Evolutionary conservation across 2,113 vertebrate genomes (phyloP).

Genomic region (Leptosomus discolor): DNA sequence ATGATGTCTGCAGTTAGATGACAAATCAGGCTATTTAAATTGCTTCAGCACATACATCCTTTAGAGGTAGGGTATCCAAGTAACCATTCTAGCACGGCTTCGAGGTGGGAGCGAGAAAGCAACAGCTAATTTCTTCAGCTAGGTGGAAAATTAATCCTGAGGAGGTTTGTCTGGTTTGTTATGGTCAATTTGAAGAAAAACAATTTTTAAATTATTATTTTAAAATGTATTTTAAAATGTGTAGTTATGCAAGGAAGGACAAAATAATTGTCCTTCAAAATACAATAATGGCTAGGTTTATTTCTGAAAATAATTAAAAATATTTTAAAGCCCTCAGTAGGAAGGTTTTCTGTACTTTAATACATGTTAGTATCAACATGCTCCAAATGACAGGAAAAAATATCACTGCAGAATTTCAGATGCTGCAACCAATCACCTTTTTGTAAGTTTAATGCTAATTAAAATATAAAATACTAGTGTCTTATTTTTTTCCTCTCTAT

Average conservation of each 20-base stretch:
- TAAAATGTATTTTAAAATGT: background rate
- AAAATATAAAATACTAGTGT: background rate
- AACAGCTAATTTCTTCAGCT: slow-evolving; percentile 18
- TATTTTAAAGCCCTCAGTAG: background rate
- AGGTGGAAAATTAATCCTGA: slow-evolving; percentile 41
- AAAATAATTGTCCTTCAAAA: background rate
- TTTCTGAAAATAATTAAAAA: background rate
- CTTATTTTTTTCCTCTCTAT: background rate
- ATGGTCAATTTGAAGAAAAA: slow-evolving; percentile 21
- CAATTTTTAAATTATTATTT: background rate
- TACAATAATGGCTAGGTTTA: background rate
- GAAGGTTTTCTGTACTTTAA: background rate
- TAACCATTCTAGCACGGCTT: background rate
- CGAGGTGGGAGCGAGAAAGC: slow-evolving; percentile 18
- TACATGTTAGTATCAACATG: background rate
- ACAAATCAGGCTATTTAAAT: slow-evolving; percentile 46
- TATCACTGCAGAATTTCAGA: background rate
- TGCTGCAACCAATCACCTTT: background rate
- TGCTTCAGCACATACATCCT: background rate
- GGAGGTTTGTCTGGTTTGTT: slow-evolving; percentile 1
- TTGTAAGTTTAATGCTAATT: background rate
- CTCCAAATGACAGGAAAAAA: background rate
- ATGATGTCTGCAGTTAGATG: slow-evolving; percentile 37
- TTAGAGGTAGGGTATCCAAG: slow-evolving; percentile 41
- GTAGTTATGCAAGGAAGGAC: background rate